Percentiles rank a stretch among this genome's conserved stretches.
These are phyloP conservation scores for Drosophila lutescens DNA, from an alignment of 2,888 invertebrate species.

Conservation along the genomic window DNA sequence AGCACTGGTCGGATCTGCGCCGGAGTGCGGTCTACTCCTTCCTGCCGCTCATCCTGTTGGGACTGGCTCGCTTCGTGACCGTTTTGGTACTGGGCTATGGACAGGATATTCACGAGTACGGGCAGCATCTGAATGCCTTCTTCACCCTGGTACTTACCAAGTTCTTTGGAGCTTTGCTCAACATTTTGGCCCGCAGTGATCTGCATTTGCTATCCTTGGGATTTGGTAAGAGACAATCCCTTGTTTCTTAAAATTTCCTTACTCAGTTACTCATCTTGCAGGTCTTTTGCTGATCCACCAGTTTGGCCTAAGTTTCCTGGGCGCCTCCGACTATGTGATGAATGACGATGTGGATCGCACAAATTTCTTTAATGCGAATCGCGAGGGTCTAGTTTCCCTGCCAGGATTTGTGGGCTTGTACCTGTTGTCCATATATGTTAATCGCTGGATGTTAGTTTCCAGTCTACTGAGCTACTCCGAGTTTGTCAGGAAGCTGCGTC, in stretches of 20 bases:
- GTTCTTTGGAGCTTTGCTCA: conserved; percentile 87
- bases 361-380: conserved; percentile 90
- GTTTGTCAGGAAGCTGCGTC: conserved; percentile 69
- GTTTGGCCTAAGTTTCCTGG: conserved; percentile 85
- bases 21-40: conserved; percentile 76
- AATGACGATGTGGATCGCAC: conserved; percentile 85
- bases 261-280: conserved; percentile 60
- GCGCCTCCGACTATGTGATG: conserved; percentile 90
- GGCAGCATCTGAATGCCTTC: conserved; percentile 99
- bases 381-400: conserved; percentile 95
- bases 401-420: conserved; percentile 94
- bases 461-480: conserved; percentile 69
- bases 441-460: conserved; percentile 85
- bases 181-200: conserved; percentile 53
- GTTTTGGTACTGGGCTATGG: conserved; percentile 90
- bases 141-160: conserved; percentile 95
- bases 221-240: conserved; percentile 56
- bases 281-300: conserved; percentile 88
- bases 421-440: conserved; percentile 88
- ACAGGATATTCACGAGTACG: conserved; percentile 96
- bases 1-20: conserved; percentile 58
- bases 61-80: conserved; percentile 87
- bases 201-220: conserved; percentile 84
- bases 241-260: background rate
- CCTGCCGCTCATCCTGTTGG: conserved; percentile 86